Percentiles rank a stretch among this genome's conserved stretches.
These are phyloP conservation scores for Achlya flavicornis DNA, from an alignment of 2,888 invertebrate genomes.

Conservation along the genomic window DNA sequence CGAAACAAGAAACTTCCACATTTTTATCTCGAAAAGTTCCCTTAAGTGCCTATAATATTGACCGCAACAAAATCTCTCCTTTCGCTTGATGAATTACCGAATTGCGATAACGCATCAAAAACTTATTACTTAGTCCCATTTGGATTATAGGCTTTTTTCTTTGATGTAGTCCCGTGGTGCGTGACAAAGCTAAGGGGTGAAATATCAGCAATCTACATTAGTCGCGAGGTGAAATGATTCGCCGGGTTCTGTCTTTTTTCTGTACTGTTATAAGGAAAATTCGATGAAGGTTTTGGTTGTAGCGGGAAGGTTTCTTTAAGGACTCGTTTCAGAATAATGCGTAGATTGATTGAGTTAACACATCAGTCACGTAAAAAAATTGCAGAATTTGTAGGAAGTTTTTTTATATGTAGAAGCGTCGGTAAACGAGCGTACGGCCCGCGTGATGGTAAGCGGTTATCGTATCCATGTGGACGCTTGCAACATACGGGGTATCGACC, in stretches of 20 bases:
- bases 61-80: slow-evolving; percentile 28
- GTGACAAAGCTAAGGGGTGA: slow-evolving; percentile 44
- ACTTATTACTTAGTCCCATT: slow-evolving; percentile 59
- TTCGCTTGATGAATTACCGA: slow-evolving; percentile 36
- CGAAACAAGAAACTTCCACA: slow-evolving; percentile 20
- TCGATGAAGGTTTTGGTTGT: too few relatives aligned
- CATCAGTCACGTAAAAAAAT: too few relatives aligned
- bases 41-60: slow-evolving; percentile 26
- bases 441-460: too few relatives aligned
- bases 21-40: slow-evolving; percentile 25
- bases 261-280: slow-evolving; percentile 3
- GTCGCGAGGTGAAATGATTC: slow-evolving; percentile 24
- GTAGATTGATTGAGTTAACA: too few relatives aligned
- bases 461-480: too few relatives aligned
- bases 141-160: slow-evolving; percentile 50
- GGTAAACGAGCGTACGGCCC: too few relatives aligned
- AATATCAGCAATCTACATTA: slow-evolving; percentile 46
- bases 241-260: slow-evolving; percentile 17
- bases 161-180: slow-evolving; percentile 52
- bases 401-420: too few relatives aligned
- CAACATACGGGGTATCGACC: too few relatives aligned
- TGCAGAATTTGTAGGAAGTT: too few relatives aligned
- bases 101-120: slow-evolving; percentile 49
- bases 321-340: too few relatives aligned
- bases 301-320: too few relatives aligned